A percentile compares a stretch with the other conserved stretches of the same genome.
Conservation (phyloP, 2,113 vertebrate species). For the Orientallactaga bullata region DNA sequence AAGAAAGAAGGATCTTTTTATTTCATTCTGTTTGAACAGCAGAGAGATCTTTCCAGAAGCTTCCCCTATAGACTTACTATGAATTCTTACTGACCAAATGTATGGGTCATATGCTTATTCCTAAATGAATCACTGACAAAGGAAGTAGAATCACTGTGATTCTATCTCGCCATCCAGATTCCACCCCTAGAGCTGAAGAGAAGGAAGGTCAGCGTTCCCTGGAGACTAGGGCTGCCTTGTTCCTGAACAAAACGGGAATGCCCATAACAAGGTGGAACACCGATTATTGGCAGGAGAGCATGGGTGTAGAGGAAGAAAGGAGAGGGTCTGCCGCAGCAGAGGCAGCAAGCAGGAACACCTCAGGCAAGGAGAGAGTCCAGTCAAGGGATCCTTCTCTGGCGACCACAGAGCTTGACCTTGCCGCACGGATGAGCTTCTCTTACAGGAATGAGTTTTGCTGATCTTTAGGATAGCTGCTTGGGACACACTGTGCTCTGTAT, state of each 20-base stretch:
- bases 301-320: too few species aligned
- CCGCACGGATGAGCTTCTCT: constrained; percentile 56
- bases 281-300: neutral
- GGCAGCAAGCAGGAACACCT: neutral
- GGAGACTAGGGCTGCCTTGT: neutral
- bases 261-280: neutral
- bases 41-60: constrained; percentile 35
- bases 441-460: constrained; percentile 75
- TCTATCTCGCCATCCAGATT: constrained; percentile 15
- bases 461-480: constrained; percentile 68
- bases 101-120: neutral
- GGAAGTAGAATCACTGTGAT: constrained; percentile 36
- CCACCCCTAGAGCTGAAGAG: neutral
- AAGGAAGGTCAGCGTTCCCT: neutral
- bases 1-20: neutral
- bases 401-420: constrained; percentile 56
- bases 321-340: neutral
- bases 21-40: neutral
- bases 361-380: neutral
- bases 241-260: neutral
- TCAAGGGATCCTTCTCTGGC: neutral
- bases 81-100: neutral
- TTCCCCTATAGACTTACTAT: neutral
- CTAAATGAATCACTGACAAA: neutral
- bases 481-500: constrained; percentile 73